Evolutionary conservation across 2,888 invertebrate genomes (phyloP).

Genomic region (Plutella xylostella): DNA sequence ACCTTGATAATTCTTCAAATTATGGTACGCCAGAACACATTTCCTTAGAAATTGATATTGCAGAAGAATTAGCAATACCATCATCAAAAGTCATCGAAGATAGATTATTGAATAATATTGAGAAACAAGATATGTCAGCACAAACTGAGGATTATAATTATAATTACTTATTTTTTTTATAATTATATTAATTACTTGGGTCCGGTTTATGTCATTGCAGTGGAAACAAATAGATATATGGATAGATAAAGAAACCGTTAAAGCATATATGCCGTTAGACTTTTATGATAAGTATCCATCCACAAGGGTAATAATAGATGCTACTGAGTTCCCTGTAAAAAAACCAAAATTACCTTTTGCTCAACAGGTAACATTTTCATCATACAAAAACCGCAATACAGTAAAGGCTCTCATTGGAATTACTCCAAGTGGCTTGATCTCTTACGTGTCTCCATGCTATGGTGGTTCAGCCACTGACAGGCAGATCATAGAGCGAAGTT

Average conservation of each 20-base stretch:
- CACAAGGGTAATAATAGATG: background rate
- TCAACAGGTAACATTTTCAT: constrained; percentile 1
- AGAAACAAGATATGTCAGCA: too few species aligned
- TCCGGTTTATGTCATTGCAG: constrained; percentile 3
- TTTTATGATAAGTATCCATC: background rate
- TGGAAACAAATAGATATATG: background rate
- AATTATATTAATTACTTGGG: constrained; percentile 5
- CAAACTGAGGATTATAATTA: too few species aligned
- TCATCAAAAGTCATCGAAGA: too few species aligned
- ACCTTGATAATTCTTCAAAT: too few species aligned
- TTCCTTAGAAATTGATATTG: too few species aligned
- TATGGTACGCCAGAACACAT: too few species aligned
- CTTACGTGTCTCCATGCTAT: constrained; percentile 3
- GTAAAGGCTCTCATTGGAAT: background rate
- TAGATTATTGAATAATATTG: too few species aligned
- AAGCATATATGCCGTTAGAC: constrained; percentile 1
- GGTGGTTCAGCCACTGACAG: constrained; percentile 9
- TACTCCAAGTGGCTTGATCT: background rate
- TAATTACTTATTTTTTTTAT: too few species aligned
- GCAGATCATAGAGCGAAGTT: constrained; percentile 10
- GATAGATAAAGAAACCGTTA: background rate
- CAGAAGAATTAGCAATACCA: too few species aligned
- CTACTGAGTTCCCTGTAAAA: background rate
- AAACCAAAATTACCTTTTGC: background rate
- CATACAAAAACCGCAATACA: constrained; percentile 1